Conservation (phyloP, 2,113 vertebrate genomes). For the Peucedramus taeniatus region DNA sequence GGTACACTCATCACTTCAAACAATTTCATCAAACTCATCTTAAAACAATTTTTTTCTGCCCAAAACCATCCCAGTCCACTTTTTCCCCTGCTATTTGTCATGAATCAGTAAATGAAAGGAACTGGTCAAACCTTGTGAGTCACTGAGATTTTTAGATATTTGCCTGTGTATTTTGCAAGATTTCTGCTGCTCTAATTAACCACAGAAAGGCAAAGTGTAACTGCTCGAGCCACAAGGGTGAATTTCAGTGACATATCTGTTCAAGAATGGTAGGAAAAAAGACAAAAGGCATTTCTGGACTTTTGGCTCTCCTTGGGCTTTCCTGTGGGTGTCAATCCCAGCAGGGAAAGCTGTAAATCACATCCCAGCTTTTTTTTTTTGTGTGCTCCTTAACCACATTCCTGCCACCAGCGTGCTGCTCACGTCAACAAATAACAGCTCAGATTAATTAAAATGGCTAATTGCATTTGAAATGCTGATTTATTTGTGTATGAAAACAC, state of each 20-base stretch:
- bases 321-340: not conserved
- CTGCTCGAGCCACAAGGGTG: not conserved
- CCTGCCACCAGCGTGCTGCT: not conserved
- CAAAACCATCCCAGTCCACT: not conserved
- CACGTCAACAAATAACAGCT: not conserved
- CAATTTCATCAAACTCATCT: slow-evolving; percentile 8
- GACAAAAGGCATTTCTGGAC: slow-evolving; percentile 8
- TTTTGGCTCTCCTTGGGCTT: not conserved
- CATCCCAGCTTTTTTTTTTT: not conserved
- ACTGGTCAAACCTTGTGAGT: slow-evolving; percentile 40
- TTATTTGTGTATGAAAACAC: not conserved
- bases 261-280: not conserved
- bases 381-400: not conserved
- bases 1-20: not conserved
- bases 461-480: not conserved
- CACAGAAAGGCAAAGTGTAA: slow-evolving; percentile 15
- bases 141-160: not conserved
- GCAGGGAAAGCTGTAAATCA: not conserved
- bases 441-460: not conserved
- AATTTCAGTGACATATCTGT: not conserved
- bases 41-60: not conserved
- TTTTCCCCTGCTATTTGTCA: not conserved
- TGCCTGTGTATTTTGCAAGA: slow-evolving; percentile 39
- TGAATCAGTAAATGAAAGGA: slow-evolving; percentile 29
- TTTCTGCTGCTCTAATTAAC: slow-evolving; percentile 41